A percentile compares a stretch with the other conserved stretches of the same genome.
Conservation (phyloP, 2,113 vertebrate species). For the Microtus montanus region DNA sequence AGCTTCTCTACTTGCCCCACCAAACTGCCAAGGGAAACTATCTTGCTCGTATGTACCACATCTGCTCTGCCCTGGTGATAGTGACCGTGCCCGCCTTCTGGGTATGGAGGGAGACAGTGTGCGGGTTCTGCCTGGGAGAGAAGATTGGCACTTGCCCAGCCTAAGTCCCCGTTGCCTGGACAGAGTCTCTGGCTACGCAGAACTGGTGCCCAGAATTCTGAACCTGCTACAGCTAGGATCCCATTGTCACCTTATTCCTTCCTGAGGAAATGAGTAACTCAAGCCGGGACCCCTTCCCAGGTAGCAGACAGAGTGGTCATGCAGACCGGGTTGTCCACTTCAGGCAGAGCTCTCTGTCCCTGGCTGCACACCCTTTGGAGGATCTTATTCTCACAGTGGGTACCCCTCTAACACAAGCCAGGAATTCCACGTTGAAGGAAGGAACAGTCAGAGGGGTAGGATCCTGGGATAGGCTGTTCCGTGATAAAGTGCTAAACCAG, state of each 20-base stretch:
- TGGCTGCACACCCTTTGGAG: not conserved
- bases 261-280: not conserved
- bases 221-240: constrained; percentile 46
- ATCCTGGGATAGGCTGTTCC: not conserved
- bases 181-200: constrained; percentile 66
- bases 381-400: not conserved
- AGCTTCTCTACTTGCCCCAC: not conserved
- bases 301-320: not conserved
- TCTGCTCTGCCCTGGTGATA: constrained; percentile 60
- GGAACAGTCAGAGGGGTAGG: not conserved
- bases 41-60: not conserved
- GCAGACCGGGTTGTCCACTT: not conserved
- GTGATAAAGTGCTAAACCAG: not conserved
- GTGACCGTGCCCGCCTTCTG: not conserved
- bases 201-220: constrained; percentile 41
- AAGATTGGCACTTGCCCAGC: constrained; percentile 72
- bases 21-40: not conserved
- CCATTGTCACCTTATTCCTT: not conserved
- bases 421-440: constrained; percentile 41
- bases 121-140: constrained; percentile 65
- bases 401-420: not conserved
- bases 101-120: not conserved
- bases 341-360: not conserved
- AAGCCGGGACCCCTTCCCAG: not conserved
- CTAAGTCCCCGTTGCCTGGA: constrained; percentile 71